Percentiles rank a stretch among this genome's conserved stretches.
Evolutionary conservation across 1,140 invertebrate genomes (phyloP).

Genomic region (Ips nitidus): DNA sequence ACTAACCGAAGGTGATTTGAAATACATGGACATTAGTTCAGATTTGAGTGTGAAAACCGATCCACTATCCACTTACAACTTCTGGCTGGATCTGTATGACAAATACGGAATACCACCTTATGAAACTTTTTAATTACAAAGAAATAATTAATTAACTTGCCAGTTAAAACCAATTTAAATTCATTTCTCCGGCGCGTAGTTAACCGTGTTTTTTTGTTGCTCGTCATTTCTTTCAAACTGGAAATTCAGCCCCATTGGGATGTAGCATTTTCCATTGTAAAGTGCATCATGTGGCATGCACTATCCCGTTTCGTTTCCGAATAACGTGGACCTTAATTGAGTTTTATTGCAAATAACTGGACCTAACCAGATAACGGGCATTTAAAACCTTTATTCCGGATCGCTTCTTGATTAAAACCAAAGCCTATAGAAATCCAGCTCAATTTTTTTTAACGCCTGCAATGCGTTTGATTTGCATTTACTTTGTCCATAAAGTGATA

Average conservation of each 20-base stretch:
- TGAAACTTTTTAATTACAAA: slow-evolving; percentile 22
- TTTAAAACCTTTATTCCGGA: slow-evolving; percentile 1
- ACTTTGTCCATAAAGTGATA: too few species aligned
- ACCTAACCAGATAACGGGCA: slow-evolving; percentile 1
- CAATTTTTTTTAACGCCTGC: too few species aligned
- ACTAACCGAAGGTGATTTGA: slow-evolving; percentile 11
- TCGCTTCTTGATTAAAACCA: slow-evolving; percentile 11
- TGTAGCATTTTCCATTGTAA: background rate
- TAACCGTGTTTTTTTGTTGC: background rate
- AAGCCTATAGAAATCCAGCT: background rate
- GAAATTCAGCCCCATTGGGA: background rate
- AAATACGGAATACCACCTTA: slow-evolving; percentile 16
- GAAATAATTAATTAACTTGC: slow-evolving; percentile 1
- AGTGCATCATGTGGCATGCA: slow-evolving; percentile 10
- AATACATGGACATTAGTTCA: slow-evolving; percentile 28
- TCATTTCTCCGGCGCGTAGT: background rate
- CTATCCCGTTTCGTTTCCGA: background rate
- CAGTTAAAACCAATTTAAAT: background rate
- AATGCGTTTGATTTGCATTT: too few species aligned
- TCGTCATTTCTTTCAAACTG: background rate
- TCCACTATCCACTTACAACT: slow-evolving; percentile 20
- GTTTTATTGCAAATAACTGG: slow-evolving; percentile 10
- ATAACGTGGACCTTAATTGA: slow-evolving; percentile 11
- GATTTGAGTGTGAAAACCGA: slow-evolving; percentile 18
- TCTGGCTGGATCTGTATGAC: slow-evolving; percentile 29